Percentiles rank a stretch among this genome's conserved stretches.
phyloP scores from a whole-genome alignment of 2,888 invertebrate species.

The Leucophenga maculata region DNA sequence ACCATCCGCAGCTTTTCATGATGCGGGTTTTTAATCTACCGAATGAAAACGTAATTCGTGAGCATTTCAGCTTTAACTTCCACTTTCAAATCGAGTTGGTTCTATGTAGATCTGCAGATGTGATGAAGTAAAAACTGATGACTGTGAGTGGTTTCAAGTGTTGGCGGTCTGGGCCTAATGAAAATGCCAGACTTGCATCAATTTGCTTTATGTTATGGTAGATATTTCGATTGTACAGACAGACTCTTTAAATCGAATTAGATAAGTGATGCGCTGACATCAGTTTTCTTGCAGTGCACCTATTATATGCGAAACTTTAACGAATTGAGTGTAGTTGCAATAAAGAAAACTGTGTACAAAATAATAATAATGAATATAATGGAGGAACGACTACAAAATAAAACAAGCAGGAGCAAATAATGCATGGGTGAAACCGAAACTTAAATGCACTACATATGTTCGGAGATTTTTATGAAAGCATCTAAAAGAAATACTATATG shows the following conservation, averaged over 20 bases:
- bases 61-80: conserved; percentile 11
- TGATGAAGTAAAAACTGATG: conserved; percentile 21
- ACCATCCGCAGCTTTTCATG: conserved; percentile 41
- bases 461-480: too few relatives aligned
- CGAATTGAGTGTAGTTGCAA: conserved; percentile 53
- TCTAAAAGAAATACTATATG: too few relatives aligned
- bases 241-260: conserved; percentile 1
- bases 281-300: conserved; percentile 55
- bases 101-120: too few relatives aligned
- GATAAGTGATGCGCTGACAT: too few relatives aligned
- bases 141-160: conserved; percentile 32
- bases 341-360: conserved; percentile 39
- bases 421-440: too few relatives aligned
- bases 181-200: conserved; percentile 61
- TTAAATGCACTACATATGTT: too few relatives aligned
- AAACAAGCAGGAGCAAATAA: neutral
- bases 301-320: conserved; percentile 56
- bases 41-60: conserved; percentile 63
- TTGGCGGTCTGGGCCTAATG: conserved; percentile 45
- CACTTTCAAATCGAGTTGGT: neutral
- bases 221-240: conserved; percentile 25
- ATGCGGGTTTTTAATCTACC: conserved; percentile 26
- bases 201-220: conserved; percentile 44
- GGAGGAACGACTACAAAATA: conserved; percentile 46
- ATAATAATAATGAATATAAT: conserved; percentile 53